Percentiles rank a stretch among this genome's conserved stretches.
These are phyloP conservation scores for Ridgeia piscesae DNA, from an alignment of 1,140 invertebrate species.

Conservation along the genomic window DNA sequence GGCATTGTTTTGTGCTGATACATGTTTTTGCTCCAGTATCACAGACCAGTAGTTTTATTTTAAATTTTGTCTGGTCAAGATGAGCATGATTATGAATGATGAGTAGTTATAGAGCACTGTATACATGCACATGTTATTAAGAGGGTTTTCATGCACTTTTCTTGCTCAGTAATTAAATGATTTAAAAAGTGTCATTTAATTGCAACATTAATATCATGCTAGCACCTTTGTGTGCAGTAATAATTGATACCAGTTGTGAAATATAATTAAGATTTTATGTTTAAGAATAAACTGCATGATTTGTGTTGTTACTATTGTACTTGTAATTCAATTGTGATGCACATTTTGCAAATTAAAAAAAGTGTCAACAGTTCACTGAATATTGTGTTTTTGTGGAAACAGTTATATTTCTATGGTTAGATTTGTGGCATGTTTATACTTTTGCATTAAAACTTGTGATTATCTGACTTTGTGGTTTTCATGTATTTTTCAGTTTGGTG, in stretches of 20 bases:
- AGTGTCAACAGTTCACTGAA: no score
- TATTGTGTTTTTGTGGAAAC: background rate
- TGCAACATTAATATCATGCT: background rate
- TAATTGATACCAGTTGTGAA: background rate
- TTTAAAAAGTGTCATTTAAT: no score
- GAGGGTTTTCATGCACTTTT: background rate
- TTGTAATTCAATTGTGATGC: no score
- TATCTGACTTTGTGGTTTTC: constrained; percentile 6
- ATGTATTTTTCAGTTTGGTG: background rate
- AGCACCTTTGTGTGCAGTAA: background rate
- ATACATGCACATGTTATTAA: background rate
- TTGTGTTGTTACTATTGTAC: no score
- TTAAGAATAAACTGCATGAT: no score
- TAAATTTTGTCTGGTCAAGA: background rate
- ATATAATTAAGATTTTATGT: background rate
- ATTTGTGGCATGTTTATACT: background rate
- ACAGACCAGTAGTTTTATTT: background rate
- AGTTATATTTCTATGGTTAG: background rate
- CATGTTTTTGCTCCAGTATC: background rate
- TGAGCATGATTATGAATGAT: no score
- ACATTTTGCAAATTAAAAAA: no score
- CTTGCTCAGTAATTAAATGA: no score
- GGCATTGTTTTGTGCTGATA: background rate
- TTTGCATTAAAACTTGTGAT: background rate
- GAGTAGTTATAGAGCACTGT: background rate